phyloP scores from a whole-genome alignment of 1,140 invertebrate genomes.

The Dermatophagoides farinae region DNA sequence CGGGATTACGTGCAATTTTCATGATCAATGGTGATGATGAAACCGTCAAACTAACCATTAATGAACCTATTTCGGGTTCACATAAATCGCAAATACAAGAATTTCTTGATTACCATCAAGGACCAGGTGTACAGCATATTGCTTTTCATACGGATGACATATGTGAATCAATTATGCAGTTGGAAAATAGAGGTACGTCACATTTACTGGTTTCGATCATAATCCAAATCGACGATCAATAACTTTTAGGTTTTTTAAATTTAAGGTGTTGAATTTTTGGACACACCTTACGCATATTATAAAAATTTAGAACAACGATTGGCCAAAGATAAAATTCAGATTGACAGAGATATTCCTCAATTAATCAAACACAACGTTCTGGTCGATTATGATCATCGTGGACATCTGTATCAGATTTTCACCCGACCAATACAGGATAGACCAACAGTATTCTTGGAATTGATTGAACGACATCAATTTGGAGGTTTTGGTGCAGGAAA shows the following conservation, averaged over 20 bases:
- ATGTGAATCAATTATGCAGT: slow-evolving; percentile 31
- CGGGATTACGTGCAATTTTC: slow-evolving; percentile 80
- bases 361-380: slow-evolving; percentile 71
- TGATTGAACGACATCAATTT: slow-evolving; percentile 90
- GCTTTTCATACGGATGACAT: slow-evolving; percentile 85
- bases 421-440: slow-evolving; percentile 94
- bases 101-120: slow-evolving; percentile 94
- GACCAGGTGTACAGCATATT: slow-evolving; percentile 95
- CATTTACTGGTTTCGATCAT: neutral
- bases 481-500: slow-evolving; percentile 96
- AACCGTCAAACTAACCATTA: slow-evolving; percentile 93
- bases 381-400: slow-evolving; percentile 91
- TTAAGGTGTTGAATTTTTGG: slow-evolving; percentile 11
- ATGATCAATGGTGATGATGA: slow-evolving; percentile 86
- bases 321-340: slow-evolving; percentile 49
- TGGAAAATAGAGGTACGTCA: neutral
- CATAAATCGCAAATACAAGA: slow-evolving; percentile 94
- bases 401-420: slow-evolving; percentile 94
- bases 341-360: slow-evolving; percentile 60
- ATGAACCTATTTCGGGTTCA: slow-evolving; percentile 82
- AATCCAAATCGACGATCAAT: too few relatives aligned
- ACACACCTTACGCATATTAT: slow-evolving; percentile 44
- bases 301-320: slow-evolving; percentile 56
- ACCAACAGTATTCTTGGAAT: slow-evolving; percentile 87
- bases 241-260: neutral